Evolutionary conservation across 1,140 invertebrate species (phyloP).

Genomic region (Hylaeus volcanicus): DNA sequence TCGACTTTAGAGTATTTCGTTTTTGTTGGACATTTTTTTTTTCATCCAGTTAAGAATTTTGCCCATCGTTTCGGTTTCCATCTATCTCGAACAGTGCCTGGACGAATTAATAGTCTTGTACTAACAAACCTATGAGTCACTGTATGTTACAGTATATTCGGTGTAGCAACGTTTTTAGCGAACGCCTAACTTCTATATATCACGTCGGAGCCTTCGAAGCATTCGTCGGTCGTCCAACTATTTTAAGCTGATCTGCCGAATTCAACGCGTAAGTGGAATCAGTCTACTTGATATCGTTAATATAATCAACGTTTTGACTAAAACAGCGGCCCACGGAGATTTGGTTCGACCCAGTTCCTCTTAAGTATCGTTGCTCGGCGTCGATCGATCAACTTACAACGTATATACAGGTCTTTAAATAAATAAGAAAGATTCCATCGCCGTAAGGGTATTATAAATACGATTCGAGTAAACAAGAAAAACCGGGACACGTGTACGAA

Average conservation of each 20-base stretch:
- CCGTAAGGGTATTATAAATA: conserved; percentile 53
- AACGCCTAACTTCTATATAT: too few species aligned
- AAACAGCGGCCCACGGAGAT: background rate
- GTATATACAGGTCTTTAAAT: conserved; percentile 52
- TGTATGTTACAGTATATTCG: background rate
- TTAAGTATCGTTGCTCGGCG: background rate
- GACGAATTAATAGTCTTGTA: too few species aligned
- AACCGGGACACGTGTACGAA: conserved; percentile 3
- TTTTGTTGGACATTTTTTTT: too few species aligned
- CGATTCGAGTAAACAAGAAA: conserved; percentile 30
- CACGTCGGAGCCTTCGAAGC: too few species aligned
- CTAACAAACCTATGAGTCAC: background rate
- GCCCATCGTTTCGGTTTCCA: background rate
- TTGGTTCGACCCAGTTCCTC: conserved; percentile 1
- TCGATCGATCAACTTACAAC: conserved; percentile 31
- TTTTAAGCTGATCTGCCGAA: too few species aligned
- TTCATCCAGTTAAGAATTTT: too few species aligned
- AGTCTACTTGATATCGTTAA: background rate
- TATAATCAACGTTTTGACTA: background rate
- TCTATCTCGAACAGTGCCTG: background rate
- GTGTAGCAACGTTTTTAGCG: background rate
- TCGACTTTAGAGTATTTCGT: too few species aligned
- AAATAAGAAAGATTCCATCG: conserved; percentile 54
- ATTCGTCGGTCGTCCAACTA: too few species aligned
- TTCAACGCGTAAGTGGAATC: too few species aligned